A percentile compares a stretch with the other conserved stretches of the same genome.
These are phyloP conservation scores for Enteromius mattozi DNA, from an alignment of 2,797 vertebrate genomes.

Conservation along the genomic window DNA sequence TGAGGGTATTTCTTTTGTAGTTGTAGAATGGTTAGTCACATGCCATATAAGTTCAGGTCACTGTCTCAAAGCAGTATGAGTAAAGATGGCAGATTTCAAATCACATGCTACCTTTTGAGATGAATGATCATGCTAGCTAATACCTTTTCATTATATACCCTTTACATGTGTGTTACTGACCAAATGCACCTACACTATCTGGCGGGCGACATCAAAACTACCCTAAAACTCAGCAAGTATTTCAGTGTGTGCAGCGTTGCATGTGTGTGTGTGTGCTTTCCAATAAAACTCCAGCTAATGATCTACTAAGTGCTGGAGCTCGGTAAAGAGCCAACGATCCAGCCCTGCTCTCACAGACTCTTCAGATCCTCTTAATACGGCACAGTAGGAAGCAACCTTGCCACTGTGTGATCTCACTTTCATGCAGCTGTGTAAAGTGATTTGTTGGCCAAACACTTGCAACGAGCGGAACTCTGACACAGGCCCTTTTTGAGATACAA, in stretches of 20 bases:
- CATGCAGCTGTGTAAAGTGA: slow-evolving; percentile 66
- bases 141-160: neutral
- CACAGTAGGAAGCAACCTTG: slow-evolving; percentile 73
- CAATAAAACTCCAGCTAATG: slow-evolving; percentile 54
- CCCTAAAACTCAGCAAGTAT: slow-evolving; percentile 24
- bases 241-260: slow-evolving; percentile 28
- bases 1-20: neutral
- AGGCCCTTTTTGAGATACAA: slow-evolving; percentile 59
- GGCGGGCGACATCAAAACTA: slow-evolving; percentile 22
- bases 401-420: slow-evolving; percentile 75
- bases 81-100: neutral
- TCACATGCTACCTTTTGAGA: neutral
- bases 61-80: neutral
- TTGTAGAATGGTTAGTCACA: neutral
- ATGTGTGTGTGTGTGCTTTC: slow-evolving; percentile 42
- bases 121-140: neutral
- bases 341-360: slow-evolving; percentile 61
- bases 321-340: slow-evolving; percentile 55
- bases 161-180: neutral
- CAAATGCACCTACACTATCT: slow-evolving; percentile 40
- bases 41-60: neutral
- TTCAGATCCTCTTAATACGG: slow-evolving; percentile 72
- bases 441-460: slow-evolving; percentile 73
- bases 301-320: slow-evolving; percentile 55
- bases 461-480: slow-evolving; percentile 64